Percentiles rank a stretch among this genome's conserved stretches.
These are phyloP conservation scores for Selene dorsalis DNA, from an alignment of 2,797 vertebrate species.

Conservation along the genomic window DNA sequence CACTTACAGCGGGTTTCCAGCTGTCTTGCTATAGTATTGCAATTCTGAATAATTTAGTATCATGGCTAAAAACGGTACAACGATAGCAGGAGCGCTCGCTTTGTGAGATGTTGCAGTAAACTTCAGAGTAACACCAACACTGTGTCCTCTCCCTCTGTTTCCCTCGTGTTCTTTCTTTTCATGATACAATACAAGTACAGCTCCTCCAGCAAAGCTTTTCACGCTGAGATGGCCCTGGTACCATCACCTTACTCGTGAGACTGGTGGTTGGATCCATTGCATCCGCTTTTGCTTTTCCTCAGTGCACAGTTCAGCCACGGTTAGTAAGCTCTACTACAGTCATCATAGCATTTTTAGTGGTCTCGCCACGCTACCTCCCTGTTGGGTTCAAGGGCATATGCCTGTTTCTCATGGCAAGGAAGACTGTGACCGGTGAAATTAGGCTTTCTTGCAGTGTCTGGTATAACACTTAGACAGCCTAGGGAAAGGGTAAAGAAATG, in stretches of 20 bases:
- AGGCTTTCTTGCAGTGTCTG: slow-evolving; percentile 50
- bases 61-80: slow-evolving; percentile 50
- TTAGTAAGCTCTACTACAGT: slow-evolving; percentile 55
- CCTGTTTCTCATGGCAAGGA: slow-evolving; percentile 41
- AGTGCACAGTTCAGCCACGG: slow-evolving; percentile 13
- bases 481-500: slow-evolving; percentile 41
- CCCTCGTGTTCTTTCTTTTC: slow-evolving; percentile 37
- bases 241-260: slow-evolving; percentile 45
- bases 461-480: slow-evolving; percentile 32
- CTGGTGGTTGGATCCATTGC: slow-evolving; percentile 45
- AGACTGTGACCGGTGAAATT: slow-evolving; percentile 66
- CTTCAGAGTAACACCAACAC: slow-evolving; percentile 22
- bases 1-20: slow-evolving; percentile 15
- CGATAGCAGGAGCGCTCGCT: slow-evolving; percentile 24
- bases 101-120: slow-evolving; percentile 12
- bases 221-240: slow-evolving; percentile 30
- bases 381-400: slow-evolving; percentile 60
- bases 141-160: slow-evolving; percentile 28
- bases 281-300: slow-evolving; percentile 49
- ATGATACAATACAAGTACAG: slow-evolving; percentile 40
- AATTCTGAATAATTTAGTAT: slow-evolving; percentile 56
- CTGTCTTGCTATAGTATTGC: slow-evolving; percentile 38
- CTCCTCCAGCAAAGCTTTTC: slow-evolving; percentile 61
- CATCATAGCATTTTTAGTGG: slow-evolving; percentile 51
- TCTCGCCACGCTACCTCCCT: slow-evolving; percentile 40